Conservation (phyloP, 2,113 vertebrate species). For the Urocynchramus pylzowi region DNA sequence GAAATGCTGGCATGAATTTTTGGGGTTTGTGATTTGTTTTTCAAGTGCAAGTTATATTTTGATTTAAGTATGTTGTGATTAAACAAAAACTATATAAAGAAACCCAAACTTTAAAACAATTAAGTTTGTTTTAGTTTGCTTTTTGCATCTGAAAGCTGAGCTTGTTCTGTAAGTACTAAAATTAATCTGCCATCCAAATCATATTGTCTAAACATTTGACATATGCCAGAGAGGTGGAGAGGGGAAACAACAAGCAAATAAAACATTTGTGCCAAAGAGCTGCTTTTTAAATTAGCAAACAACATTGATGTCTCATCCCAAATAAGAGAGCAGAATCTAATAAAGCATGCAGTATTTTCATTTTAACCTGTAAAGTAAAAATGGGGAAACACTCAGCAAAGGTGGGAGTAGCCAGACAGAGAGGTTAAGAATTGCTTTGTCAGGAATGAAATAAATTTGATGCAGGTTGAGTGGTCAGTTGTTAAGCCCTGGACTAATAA, state of each 20-base stretch:
- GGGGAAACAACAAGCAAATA: neutral
- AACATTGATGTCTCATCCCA: conserved; percentile 3
- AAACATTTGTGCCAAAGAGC: neutral
- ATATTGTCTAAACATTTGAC: neutral
- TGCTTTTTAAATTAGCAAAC: conserved; percentile 29
- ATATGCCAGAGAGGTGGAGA: neutral
- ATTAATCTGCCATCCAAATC: conserved; percentile 32
- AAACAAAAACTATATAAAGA: neutral
- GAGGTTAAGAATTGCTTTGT: neutral
- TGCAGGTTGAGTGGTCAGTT: neutral
- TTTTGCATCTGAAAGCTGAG: conserved; percentile 14
- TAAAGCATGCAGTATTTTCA: conserved; percentile 25
- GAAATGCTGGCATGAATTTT: neutral
- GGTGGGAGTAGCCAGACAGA: neutral
- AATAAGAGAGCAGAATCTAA: conserved; percentile 17
- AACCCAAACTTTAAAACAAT: neutral
- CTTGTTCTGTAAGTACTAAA: neutral
- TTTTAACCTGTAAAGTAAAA: conserved; percentile 42
- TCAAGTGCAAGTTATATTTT: neutral
- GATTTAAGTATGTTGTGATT: neutral
- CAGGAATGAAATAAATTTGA: neutral
- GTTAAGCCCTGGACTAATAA: neutral
- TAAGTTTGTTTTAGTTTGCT: neutral
- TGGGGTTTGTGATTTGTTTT: neutral
- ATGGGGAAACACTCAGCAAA: neutral